phyloP scores from a whole-genome alignment of 2,113 vertebrate species.

The Muscicapa adusta region DNA sequence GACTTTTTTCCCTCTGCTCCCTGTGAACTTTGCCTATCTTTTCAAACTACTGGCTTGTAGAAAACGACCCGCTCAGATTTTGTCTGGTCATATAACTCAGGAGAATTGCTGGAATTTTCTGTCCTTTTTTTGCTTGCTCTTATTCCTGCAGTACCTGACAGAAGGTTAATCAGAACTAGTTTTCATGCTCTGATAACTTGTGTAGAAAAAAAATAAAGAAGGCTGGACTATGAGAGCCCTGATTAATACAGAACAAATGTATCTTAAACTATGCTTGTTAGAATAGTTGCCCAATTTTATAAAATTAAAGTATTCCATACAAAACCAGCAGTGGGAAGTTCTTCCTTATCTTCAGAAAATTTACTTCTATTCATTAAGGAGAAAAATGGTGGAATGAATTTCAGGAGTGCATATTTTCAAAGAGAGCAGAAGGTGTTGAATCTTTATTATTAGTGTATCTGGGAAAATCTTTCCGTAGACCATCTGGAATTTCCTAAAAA shows the following conservation, averaged over 20 bases:
- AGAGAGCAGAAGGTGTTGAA: background rate
- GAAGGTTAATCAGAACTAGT: background rate
- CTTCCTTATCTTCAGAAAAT: background rate
- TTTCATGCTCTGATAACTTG: background rate
- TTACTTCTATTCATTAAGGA: background rate
- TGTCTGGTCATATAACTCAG: background rate
- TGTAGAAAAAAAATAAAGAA: background rate
- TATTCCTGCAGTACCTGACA: background rate
- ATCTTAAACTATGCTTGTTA: background rate
- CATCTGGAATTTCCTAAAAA: background rate
- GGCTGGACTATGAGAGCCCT: background rate
- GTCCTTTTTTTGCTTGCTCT: background rate
- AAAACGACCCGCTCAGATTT: background rate
- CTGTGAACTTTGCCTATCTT: background rate
- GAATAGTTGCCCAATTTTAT: background rate
- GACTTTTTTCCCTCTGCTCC: fast-evolving
- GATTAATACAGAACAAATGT: background rate
- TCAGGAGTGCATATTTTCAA: background rate
- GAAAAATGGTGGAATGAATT: background rate
- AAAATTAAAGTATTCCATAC: background rate
- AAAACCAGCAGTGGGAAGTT: background rate
- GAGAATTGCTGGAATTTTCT: background rate
- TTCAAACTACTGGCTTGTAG: background rate
- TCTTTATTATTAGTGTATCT: background rate
- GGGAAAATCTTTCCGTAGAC: background rate